Evolutionary conservation across 1,140 invertebrate genomes (phyloP).

Genomic region (Plutomurus gul): DNA sequence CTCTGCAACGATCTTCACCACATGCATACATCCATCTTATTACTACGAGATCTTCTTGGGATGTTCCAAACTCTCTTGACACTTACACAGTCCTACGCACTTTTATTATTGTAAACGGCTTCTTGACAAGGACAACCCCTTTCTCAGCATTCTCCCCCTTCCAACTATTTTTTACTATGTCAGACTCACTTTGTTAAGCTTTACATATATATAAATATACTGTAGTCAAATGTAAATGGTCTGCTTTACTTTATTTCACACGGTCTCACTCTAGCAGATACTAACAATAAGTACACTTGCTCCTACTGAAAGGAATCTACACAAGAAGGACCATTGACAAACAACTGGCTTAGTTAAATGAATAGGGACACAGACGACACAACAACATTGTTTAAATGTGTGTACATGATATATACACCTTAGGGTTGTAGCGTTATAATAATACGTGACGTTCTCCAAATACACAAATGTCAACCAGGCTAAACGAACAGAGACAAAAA

Average conservation of each 20-base stretch:
- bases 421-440: too few relatives aligned
- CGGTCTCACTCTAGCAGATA: too few relatives aligned
- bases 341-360: too few relatives aligned
- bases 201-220: too few relatives aligned
- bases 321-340: not conserved
- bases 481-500: not conserved
- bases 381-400: not conserved
- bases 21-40: not conserved
- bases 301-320: too few relatives aligned
- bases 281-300: too few relatives aligned
- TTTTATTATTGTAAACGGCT: not conserved
- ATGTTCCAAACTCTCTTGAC: not conserved
- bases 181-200: not conserved
- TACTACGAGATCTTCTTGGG: not conserved
- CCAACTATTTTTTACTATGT: constrained; percentile 5
- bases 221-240: too few relatives aligned
- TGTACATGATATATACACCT: too few relatives aligned
- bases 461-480: not conserved
- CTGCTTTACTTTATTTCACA: too few relatives aligned
- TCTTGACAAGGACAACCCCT: not conserved
- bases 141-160: not conserved
- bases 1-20: not conserved
- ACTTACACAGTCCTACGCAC: constrained; percentile 5
- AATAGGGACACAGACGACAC: too few relatives aligned
- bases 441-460: not conserved